phyloP scores from a whole-genome alignment of 2,888 invertebrate genomes.

The Stenoptilia bipunctidactyla region DNA sequence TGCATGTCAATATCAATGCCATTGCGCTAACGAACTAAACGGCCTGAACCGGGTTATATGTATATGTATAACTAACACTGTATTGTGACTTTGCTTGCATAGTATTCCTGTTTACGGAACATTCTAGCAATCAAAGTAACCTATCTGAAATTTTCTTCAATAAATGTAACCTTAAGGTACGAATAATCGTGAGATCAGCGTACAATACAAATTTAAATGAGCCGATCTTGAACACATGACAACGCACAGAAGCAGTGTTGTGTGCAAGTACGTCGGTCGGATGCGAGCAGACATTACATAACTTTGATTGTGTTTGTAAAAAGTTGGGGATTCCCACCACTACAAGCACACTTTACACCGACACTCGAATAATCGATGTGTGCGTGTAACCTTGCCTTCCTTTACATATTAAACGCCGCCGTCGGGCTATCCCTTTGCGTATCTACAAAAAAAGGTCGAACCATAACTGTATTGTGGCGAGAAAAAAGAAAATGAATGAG shows the following conservation, averaged over 20 bases:
- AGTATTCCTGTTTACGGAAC: too few species aligned
- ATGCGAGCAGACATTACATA: slow-evolving; percentile 64
- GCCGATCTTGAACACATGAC: too few species aligned
- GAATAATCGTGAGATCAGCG: too few species aligned
- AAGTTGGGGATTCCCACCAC: slow-evolving; percentile 70
- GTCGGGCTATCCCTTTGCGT: slow-evolving; percentile 68
- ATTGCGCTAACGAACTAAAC: slow-evolving; percentile 30
- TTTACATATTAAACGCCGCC: slow-evolving; percentile 66
- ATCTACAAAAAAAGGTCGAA: slow-evolving; percentile 57
- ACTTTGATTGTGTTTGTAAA: slow-evolving; percentile 72
- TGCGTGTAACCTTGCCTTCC: slow-evolving; percentile 68
- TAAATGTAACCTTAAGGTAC: too few species aligned
- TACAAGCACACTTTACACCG: slow-evolving; percentile 59
- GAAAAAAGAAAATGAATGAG: slow-evolving; percentile 65
- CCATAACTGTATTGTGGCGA: slow-evolving; percentile 60
- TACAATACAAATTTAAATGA: too few species aligned
- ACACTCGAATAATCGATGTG: slow-evolving; percentile 39
- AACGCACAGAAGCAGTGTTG: too few species aligned
- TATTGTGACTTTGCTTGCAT: too few species aligned
- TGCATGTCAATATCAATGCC: slow-evolving; percentile 47
- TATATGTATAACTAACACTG: too few species aligned
- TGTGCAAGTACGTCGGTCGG: too few species aligned
- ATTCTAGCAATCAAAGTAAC: too few species aligned
- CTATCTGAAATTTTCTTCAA: too few species aligned
- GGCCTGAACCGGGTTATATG: slow-evolving; percentile 16